phyloP scores from a whole-genome alignment of 2,797 vertebrate species.

The Cryptoblepharus egeriae region DNA sequence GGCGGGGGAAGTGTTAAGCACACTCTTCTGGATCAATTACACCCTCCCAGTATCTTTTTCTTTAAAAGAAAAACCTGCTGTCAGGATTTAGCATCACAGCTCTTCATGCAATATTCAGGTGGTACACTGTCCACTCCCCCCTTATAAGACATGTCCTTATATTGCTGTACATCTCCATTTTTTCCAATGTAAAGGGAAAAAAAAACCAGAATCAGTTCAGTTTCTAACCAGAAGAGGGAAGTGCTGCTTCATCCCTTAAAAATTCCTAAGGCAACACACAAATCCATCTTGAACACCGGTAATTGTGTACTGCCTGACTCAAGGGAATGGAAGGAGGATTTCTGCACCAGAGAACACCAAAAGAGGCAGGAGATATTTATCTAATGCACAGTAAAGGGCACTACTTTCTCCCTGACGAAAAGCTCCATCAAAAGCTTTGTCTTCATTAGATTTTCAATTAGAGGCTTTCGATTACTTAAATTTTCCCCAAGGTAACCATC shows the following conservation, averaged over 20 bases:
- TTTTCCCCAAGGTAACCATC: not conserved
- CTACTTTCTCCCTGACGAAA: not conserved
- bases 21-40: too few relatives aligned
- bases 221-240: conserved; percentile 14
- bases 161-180: not conserved
- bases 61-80: too few relatives aligned
- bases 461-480: conserved; percentile 6
- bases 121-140: too few relatives aligned
- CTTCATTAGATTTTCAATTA: conserved; percentile 24
- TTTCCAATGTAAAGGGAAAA: not conserved
- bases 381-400: not conserved
- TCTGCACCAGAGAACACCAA: not conserved
- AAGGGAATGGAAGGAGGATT: not conserved
- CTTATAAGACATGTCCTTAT: too few relatives aligned
- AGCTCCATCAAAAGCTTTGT: not conserved
- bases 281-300: not conserved
- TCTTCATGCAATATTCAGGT: too few relatives aligned
- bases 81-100: too few relatives aligned
- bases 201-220: not conserved
- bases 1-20: too few relatives aligned
- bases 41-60: too few relatives aligned
- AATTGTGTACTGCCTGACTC: not conserved
- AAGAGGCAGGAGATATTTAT: not conserved
- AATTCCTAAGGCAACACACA: not conserved
- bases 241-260: conserved; percentile 4